These are phyloP conservation scores for Dasyurus viverrinus DNA, from an alignment of 2,113 vertebrate species.

Conservation along the genomic window DNA sequence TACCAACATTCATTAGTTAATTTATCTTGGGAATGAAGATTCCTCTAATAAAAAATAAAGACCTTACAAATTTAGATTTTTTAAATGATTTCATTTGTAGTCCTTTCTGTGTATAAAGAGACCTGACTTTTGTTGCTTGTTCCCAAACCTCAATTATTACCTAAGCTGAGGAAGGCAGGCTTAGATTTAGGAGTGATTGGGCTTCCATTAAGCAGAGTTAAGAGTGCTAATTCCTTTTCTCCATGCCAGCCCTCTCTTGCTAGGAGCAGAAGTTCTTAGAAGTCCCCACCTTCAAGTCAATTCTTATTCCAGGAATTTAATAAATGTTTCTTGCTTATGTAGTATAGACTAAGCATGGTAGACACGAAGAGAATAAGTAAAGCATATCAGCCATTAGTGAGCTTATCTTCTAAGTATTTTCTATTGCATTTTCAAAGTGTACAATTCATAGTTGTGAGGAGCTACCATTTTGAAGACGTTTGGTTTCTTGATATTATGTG, in stretches of 20 bases:
- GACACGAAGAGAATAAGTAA: not conserved
- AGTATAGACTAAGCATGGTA: not conserved
- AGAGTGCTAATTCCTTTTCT: not conserved
- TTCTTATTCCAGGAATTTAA: not conserved
- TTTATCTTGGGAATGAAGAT: not conserved
- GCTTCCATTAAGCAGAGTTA: not conserved
- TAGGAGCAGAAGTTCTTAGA: not conserved
- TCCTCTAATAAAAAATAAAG: not conserved
- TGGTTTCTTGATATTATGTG: not conserved
- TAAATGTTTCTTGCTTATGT: not conserved
- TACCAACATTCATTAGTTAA: slow-evolving; percentile 5
- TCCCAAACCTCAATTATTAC: not conserved
- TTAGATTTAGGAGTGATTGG: too few relatives aligned
- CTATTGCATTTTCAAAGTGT: not conserved
- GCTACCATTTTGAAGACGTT: not conserved
- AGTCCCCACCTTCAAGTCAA: not conserved
- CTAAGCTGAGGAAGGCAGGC: too few relatives aligned
- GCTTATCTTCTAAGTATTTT: not conserved
- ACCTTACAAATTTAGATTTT: not conserved
- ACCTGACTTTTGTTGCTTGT: not conserved
- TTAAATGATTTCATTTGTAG: not conserved
- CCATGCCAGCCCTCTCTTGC: not conserved
- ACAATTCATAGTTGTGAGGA: not conserved
- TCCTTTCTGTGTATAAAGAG: not conserved
- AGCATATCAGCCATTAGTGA: not conserved